Evolutionary conservation across 2,113 vertebrate genomes (phyloP).

Genomic region (Hystrix brachyura): DNA sequence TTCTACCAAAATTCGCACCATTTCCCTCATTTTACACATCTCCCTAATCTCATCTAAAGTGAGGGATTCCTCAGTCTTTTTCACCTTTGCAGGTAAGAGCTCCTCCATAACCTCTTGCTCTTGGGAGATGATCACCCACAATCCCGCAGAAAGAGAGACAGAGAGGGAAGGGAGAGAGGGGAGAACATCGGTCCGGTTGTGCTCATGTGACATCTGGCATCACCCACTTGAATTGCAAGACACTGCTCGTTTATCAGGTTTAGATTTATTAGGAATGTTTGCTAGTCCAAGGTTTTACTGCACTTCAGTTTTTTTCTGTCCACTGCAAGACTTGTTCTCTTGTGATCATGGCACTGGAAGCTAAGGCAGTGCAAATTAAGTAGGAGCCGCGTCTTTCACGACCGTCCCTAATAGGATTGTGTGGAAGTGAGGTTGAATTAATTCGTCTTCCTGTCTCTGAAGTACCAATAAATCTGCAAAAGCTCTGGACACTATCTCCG

Average conservation of each 20-base stretch:
- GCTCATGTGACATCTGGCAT: not conserved
- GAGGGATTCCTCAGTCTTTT: not conserved
- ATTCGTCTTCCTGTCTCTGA: not conserved
- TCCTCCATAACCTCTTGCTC: not conserved
- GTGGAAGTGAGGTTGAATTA: not conserved
- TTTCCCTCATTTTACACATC: no score
- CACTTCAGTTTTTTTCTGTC: not conserved
- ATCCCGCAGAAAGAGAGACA: not conserved
- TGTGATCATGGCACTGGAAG: fast-evolving
- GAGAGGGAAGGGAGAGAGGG: not conserved
- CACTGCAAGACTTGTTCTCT: not conserved
- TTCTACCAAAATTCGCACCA: not conserved
- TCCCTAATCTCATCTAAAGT: not conserved
- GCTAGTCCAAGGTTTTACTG: not conserved
- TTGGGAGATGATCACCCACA: not conserved
- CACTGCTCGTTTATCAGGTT: not conserved
- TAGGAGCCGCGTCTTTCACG: not conserved
- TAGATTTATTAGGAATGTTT: not conserved
- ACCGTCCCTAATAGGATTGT: not conserved
- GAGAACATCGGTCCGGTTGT: not conserved
- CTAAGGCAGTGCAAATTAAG: no score
- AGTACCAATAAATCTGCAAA: not conserved
- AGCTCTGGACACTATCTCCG: not conserved
- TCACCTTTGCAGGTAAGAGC: not conserved
- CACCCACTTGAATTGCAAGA: not conserved